These are phyloP conservation scores for Limosa lapponica DNA, from an alignment of 2,797 vertebrate species.

Conservation along the genomic window DNA sequence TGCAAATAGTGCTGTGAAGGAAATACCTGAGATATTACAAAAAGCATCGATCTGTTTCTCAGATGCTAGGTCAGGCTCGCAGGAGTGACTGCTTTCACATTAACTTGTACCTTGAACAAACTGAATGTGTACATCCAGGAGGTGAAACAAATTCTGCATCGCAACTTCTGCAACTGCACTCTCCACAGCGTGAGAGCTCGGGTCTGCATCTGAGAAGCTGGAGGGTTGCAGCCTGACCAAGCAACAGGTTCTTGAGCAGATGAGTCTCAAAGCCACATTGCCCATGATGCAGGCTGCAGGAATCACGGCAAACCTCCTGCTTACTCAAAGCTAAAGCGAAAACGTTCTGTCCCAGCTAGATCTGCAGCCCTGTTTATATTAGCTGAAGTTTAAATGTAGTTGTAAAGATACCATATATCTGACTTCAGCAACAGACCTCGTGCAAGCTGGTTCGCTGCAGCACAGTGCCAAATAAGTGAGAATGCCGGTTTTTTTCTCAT, in stretches of 20 bases:
- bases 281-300: neutral
- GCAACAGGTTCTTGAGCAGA: neutral
- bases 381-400: neutral
- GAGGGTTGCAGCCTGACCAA: neutral
- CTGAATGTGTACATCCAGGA: neutral
- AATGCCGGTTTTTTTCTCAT: neutral
- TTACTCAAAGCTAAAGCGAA: neutral
- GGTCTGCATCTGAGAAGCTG: rapidly evolving
- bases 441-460: neutral
- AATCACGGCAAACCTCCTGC: neutral
- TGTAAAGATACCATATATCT: rapidly evolving
- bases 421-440: neutral
- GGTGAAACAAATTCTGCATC: rapidly evolving
- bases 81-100: neutral
- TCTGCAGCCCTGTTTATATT: neutral
- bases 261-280: neutral
- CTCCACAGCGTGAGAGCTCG: rapidly evolving
- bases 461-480: neutral
- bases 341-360: neutral
- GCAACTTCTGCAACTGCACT: neutral
- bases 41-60: neutral
- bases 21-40: neutral
- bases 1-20: neutral
- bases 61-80: neutral
- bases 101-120: neutral